Evolutionary conservation across 2,888 invertebrate genomes (phyloP).

Genomic region (Ectemnius continuus): DNA sequence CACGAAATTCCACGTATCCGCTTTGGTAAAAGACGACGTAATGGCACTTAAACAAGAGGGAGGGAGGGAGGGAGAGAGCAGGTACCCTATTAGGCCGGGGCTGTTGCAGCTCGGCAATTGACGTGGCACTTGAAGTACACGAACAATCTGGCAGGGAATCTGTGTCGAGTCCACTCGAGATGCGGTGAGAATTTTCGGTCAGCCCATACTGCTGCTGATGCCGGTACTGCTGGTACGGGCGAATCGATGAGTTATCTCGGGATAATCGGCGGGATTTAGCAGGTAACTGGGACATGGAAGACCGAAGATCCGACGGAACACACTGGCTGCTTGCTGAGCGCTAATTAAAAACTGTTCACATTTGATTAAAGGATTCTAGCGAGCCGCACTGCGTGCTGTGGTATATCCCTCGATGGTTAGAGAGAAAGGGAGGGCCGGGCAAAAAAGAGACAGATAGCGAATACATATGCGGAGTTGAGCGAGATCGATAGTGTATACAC

Average conservation of each 20-base stretch:
- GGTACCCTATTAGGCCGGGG: not conserved
- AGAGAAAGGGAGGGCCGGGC: conserved; percentile 22
- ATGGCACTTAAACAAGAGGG: no score
- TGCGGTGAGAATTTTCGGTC: not conserved
- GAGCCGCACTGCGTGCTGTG: conserved; percentile 10
- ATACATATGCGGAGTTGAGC: conserved; percentile 29
- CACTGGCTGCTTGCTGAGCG: conserved; percentile 55
- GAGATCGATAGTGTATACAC: conserved; percentile 43
- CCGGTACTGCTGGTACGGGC: not conserved
- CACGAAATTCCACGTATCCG: no score
- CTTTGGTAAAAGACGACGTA: no score
- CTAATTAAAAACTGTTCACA: conserved; percentile 71
- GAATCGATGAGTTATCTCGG: conserved; percentile 54
- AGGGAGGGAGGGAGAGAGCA: no score
- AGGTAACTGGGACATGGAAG: conserved; percentile 62
- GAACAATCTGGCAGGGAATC: conserved; percentile 6
- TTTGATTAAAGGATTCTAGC: conserved; percentile 68
- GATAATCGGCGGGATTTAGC: conserved; percentile 48
- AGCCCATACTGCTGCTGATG: not conserved
- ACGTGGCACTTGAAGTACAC: conserved; percentile 2
- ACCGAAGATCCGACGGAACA: conserved; percentile 52
- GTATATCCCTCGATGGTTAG: conserved; percentile 24
- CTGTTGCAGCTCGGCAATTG: not conserved
- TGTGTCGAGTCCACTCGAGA: conserved; percentile 8
- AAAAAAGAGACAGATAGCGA: conserved; percentile 40